A percentile compares a stretch with the other conserved stretches of the same genome.
Evolutionary conservation across 23 tunicate species (phyloP).

Genomic region (Clavelina lepadiformis): DNA sequence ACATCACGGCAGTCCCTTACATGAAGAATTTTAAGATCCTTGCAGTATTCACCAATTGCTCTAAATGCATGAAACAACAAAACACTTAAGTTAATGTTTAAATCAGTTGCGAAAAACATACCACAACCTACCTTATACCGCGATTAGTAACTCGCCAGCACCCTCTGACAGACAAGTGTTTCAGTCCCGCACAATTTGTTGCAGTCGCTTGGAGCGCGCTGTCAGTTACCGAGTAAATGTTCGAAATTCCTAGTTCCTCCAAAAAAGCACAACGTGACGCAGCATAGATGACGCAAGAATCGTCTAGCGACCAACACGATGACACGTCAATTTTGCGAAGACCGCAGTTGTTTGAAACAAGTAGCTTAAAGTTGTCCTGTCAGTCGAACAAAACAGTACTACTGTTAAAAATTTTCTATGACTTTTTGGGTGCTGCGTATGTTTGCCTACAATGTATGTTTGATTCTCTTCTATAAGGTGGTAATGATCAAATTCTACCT

Average conservation of each 20-base stretch:
- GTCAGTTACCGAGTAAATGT: constrained; percentile 33
- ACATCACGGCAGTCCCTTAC: constrained; percentile 39
- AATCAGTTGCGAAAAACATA: neutral
- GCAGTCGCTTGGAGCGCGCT: constrained; percentile 8
- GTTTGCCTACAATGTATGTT: no score
- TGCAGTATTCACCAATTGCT: constrained; percentile 39
- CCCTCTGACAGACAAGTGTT: constrained; percentile 16
- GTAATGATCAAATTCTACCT: no score
- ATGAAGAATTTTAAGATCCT: neutral
- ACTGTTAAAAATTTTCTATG: no score
- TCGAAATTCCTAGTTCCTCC: constrained; percentile 1
- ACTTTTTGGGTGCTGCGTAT: no score
- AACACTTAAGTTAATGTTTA: neutral
- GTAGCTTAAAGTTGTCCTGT: constrained; percentile 27
- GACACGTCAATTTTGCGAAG: constrained; percentile 6
- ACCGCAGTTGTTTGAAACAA: constrained; percentile 17
- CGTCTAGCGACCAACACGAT: constrained; percentile 35
- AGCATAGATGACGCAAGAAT: constrained; percentile 12
- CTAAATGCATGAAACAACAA: neutral
- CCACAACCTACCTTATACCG: constrained; percentile 30
- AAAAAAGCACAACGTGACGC: constrained; percentile 4
- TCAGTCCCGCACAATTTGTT: constrained; percentile 7
- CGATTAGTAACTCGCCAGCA: constrained; percentile 39
- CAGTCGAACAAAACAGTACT: no score
- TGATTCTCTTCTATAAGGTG: no score